Conservation (phyloP, 2,888 invertebrate species). For the Smittia aterrima region DNA sequence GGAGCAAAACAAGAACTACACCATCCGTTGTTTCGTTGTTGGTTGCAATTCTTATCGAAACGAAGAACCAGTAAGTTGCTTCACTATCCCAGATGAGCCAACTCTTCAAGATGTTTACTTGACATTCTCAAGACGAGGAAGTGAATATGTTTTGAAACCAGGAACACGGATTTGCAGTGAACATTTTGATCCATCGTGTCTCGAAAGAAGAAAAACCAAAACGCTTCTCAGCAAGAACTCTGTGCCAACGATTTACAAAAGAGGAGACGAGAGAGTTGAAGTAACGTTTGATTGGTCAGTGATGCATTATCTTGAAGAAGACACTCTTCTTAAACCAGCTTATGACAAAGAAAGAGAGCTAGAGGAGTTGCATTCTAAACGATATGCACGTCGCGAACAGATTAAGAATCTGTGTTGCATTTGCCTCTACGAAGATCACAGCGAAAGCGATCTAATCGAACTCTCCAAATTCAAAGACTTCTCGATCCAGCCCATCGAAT, state of each 20-base stretch:
- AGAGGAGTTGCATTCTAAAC: neutral
- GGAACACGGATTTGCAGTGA: neutral
- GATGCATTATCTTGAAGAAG: neutral
- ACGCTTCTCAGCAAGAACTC: neutral
- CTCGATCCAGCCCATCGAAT: neutral
- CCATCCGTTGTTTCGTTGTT: neutral
- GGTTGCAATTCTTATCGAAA: neutral
- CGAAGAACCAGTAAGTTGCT: neutral
- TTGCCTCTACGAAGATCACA: neutral
- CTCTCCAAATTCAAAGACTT: neutral
- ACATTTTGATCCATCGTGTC: neutral
- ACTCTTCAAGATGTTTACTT: neutral
- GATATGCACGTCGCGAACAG: too few species aligned
- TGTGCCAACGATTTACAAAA: neutral
- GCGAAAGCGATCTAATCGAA: neutral
- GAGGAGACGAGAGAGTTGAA: neutral
- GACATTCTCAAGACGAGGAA: neutral
- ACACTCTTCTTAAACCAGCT: neutral
- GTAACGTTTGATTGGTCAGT: neutral
- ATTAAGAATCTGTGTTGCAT: neutral
- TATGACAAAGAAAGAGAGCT: neutral
- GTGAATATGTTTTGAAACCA: neutral
- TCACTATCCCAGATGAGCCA: neutral
- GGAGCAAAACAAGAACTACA: too few species aligned
- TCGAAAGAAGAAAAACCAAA: neutral